Evolutionary conservation across 1,140 invertebrate species (phyloP), one percentile per base, ranked within the genome.

Genomic region (Drosophila ficusphila): DNA sequence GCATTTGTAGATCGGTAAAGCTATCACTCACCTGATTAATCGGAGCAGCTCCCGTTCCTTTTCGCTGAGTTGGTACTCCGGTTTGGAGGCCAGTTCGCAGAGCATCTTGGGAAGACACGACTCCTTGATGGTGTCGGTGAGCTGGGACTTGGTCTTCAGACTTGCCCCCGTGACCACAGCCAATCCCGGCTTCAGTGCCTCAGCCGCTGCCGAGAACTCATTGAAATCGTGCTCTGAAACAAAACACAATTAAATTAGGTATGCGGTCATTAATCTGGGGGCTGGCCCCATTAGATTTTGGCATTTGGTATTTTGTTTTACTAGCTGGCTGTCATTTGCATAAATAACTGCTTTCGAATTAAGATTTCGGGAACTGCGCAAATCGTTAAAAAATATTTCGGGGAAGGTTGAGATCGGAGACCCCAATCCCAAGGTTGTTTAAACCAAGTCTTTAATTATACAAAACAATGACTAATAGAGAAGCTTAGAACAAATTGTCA

Each of bases 101-200:
- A 96, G 95, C 73, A 96, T 92, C 92, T 96, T 96, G 1, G 95
- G 95, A 52, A 96, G 91, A 91, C 95, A 96, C 4, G 93, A 90
- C 34, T 91, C 90, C 62, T 90, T 91, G 44, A 91, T 91, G 44
- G 90, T 86, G 58, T 90, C 90, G 33, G 90, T 71, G 2, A 91
- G 56, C 48, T 90, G 83, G 11, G 88, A 60, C 46, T 90, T 91
- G 9, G 72, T 69, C 46, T 85, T 86, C n/a, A 88, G 56, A 16
- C 67, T 76, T 0, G 82, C 81, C 5, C 76, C 77, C 0, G 72
- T 74, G 4, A 88, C 58, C 51, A 68, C 62, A 5, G 33, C 23
- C 14, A 61, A 38, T 31, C 48, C 70, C 14, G 68, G 81, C 57
- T 78, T 91, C 5, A 91, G 31, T 4, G 79, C 83, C n/a, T 74